Evolutionary conservation across 2,113 vertebrate genomes (phyloP).

Genomic region (Carassius gibelio): DNA sequence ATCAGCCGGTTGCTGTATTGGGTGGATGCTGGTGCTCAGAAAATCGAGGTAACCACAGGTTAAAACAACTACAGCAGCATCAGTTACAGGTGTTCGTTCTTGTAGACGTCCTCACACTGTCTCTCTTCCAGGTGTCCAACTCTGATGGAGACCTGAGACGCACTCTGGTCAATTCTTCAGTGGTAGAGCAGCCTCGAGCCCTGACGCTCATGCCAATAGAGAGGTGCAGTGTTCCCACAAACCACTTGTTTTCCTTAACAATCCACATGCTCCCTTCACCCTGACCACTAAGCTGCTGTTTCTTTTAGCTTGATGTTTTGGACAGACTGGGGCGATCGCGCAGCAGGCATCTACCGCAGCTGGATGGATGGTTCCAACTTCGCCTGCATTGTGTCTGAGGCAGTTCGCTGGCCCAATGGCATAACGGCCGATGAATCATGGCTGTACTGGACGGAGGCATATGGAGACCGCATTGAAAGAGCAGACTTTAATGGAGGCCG

Average conservation of each 20-base stretch:
- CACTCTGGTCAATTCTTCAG: constrained; percentile 86
- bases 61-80: neutral
- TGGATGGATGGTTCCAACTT: constrained; percentile 90
- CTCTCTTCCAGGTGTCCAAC: constrained; percentile 83
- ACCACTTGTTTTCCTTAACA: neutral
- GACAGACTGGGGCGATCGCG: constrained; percentile 95
- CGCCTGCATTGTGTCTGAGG: constrained; percentile 82
- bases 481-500: constrained; percentile 83
- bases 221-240: constrained; percentile 74
- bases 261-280: neutral
- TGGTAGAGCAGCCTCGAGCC: constrained; percentile 90
- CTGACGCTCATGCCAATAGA: constrained; percentile 86
- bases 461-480: constrained; percentile 93
- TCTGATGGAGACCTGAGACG: constrained; percentile 90
- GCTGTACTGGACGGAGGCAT: constrained; percentile 98
- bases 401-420: constrained; percentile 94
- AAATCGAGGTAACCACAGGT: constrained; percentile 86
- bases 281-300: neutral
- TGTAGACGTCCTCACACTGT: neutral
- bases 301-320: constrained; percentile 92
- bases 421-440: constrained; percentile 89
- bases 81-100: neutral
- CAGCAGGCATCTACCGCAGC: constrained; percentile 87
- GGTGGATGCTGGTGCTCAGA: constrained; percentile 93
- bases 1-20: constrained; percentile 93